Conservation (phyloP, 2,797 vertebrate genomes). For the Agapornis canus region DNA sequence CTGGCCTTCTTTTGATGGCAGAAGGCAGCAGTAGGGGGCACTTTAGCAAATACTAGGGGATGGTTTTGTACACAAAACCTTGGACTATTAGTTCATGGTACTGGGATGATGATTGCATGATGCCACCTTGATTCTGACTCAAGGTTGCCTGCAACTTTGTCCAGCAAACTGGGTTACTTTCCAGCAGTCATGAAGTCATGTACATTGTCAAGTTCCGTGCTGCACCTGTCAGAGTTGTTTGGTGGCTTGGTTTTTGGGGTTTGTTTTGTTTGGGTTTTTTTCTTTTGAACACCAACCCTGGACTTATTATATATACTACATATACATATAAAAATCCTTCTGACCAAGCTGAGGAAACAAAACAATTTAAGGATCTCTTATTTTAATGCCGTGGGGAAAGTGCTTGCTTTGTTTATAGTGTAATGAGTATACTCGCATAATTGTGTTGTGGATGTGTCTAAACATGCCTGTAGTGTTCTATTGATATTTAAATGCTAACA, state of each 20-base stretch:
- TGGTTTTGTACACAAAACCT: neutral
- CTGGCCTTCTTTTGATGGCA: neutral
- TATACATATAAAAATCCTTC: neutral
- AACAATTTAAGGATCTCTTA: neutral
- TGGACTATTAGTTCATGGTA: neutral
- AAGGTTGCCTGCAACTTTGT: neutral
- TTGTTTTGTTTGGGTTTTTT: neutral
- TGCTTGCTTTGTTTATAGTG: neutral
- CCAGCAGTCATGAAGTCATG: neutral
- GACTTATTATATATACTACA: neutral
- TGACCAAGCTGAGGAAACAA: neutral
- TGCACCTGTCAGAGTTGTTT: neutral
- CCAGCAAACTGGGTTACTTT: neutral
- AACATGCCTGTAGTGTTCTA: neutral
- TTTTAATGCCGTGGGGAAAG: neutral
- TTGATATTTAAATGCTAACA: constrained; percentile 30
- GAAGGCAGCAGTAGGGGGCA: neutral
- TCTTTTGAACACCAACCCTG: neutral
- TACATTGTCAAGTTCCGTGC: neutral
- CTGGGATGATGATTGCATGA: neutral
- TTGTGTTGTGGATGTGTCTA: neutral
- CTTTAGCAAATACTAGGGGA: neutral
- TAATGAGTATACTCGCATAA: neutral
- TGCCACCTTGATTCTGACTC: neutral
- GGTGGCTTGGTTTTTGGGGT: neutral